These are phyloP conservation scores for Ptychodera flava DNA, from an alignment of 35 echinoderm and acorn worm genomes.

Conservation along the genomic window DNA sequence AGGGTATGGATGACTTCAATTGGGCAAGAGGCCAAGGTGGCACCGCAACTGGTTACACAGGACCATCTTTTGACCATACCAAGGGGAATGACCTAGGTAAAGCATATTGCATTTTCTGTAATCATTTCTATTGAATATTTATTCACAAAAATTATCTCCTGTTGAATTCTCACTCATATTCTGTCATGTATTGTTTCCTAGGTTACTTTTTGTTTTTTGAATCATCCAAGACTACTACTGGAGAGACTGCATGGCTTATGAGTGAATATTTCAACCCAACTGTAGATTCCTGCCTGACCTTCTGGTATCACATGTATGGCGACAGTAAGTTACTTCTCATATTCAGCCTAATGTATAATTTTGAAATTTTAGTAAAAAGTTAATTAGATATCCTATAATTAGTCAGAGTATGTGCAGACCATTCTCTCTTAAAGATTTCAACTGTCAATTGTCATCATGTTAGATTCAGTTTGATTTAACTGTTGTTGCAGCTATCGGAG, in stretches of 20 bases:
- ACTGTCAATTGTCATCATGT: neutral
- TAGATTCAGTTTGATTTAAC: neutral
- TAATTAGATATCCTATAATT: too few relatives aligned
- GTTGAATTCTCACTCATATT: too few relatives aligned
- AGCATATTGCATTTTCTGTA: too few relatives aligned
- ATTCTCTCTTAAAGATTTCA: neutral
- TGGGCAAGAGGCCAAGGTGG: constrained; percentile 62
- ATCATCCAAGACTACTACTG: neutral
- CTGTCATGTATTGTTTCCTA: too few relatives aligned
- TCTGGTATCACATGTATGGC: constrained; percentile 33
- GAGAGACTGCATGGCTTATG: constrained; percentile 54
- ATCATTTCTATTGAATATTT: too few relatives aligned
- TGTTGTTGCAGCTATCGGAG: neutral
- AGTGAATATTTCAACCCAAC: constrained; percentile 37
- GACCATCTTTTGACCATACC: constrained; percentile 59
- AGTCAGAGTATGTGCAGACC: too few relatives aligned
- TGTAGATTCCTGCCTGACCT: constrained; percentile 14
- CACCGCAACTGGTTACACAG: constrained; percentile 49
- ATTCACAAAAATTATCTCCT: too few relatives aligned
- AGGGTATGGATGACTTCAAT: constrained; percentile 73
- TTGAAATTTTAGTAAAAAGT: too few relatives aligned
- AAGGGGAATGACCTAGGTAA: constrained; percentile 38
- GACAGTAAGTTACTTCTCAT: too few relatives aligned
- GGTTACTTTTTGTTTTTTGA: constrained; percentile 63
- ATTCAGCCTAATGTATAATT: too few relatives aligned